phyloP scores from a whole-genome alignment of 35 echinoderm and acorn worm species.

The Patiria miniata region DNA sequence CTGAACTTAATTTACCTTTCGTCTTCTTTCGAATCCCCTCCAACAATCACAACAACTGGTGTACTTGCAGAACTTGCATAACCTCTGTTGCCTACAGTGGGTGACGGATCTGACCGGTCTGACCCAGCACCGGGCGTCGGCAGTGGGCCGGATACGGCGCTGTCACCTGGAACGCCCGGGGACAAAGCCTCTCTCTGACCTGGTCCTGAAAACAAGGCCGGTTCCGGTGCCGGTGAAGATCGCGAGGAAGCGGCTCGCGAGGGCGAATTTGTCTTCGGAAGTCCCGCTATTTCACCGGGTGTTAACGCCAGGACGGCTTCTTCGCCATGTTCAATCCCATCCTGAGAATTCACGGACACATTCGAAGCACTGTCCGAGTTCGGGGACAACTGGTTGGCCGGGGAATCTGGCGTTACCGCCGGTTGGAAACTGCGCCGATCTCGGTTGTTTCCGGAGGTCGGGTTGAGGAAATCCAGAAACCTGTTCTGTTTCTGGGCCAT shows the following conservation, averaged over 20 bases:
- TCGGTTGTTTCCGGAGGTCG: background rate
- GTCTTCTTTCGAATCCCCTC: background rate
- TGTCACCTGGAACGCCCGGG: background rate
- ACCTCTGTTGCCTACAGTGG: background rate
- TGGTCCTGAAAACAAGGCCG: background rate
- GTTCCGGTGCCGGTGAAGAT: background rate
- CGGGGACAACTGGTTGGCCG: background rate
- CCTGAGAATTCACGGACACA: background rate
- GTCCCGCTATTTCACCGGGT: background rate
- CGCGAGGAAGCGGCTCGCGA: background rate
- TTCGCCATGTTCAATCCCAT: background rate
- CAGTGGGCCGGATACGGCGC: background rate
- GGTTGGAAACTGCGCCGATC: background rate
- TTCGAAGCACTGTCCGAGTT: background rate
- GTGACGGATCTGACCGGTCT: background rate
- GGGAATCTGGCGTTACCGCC: background rate
- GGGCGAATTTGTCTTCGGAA: background rate
- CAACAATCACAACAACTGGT: constrained; percentile 6
- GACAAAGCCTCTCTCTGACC: background rate
- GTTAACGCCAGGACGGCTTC: background rate
- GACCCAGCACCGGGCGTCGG: background rate
- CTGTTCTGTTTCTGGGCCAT: constrained; percentile 19
- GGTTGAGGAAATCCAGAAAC: background rate
- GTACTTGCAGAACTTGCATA: constrained; percentile 2
- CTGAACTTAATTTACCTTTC: background rate